A percentile compares a stretch with the other conserved stretches of the same genome.
These are phyloP conservation scores for Rosalia funebris DNA, from an alignment of 2,888 invertebrate genomes.

Conservation along the genomic window DNA sequence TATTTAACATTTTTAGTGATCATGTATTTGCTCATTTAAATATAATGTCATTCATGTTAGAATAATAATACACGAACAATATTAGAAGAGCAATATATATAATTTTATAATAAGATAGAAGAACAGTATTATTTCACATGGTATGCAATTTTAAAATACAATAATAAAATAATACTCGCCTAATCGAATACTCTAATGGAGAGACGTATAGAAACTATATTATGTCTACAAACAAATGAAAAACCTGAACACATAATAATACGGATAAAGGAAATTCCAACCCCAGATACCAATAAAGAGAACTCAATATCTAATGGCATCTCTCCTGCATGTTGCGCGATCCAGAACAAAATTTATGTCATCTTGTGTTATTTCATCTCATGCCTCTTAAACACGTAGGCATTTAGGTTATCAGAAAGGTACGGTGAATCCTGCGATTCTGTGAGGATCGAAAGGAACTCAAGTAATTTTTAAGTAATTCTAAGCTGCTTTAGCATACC, in stretches of 20 bases:
- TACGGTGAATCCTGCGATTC: background rate
- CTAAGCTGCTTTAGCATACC: background rate
- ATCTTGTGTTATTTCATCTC: background rate
- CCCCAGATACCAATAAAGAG: background rate
- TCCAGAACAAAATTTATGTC: background rate
- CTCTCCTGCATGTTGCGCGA: background rate
- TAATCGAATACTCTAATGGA: no score
- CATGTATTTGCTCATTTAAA: no score
- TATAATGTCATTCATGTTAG: no score
- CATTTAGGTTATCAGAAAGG: background rate
- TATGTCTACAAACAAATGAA: background rate
- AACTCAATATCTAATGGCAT: background rate
- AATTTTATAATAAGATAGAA: no score
- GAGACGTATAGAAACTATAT: no score
- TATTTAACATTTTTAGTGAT: no score
- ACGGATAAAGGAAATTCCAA: background rate
- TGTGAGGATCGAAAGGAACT: background rate
- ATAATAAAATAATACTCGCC: no score
- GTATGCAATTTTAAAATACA: no score
- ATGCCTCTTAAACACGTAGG: conserved; percentile 1
- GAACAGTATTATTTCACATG: no score
- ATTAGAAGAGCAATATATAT: no score
- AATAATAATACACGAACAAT: no score
- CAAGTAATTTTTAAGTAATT: background rate
- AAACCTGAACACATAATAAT: background rate